Evolutionary conservation across 2,797 vertebrate species (phyloP), one percentile per base, ranked within the genome.

Genomic region (Lutjanus argentimaculatus): DNA sequence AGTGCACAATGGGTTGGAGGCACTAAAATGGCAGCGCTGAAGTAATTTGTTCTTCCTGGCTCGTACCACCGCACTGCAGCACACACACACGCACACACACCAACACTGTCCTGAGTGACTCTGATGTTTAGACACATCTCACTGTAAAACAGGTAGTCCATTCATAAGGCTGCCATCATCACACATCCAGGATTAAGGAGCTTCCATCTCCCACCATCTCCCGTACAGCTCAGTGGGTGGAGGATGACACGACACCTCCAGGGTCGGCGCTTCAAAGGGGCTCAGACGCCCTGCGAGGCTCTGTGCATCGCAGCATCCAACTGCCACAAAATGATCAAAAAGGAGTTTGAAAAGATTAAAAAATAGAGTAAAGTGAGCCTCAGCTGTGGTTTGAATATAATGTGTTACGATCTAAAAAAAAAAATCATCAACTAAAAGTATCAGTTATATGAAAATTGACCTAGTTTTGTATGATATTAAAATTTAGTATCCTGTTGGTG

Each of bases 11-110:
- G 51, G 15, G 36, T 68, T 76, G 58, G 43, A 80, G 58, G 75
- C 25, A 65, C 19, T 72, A 80, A 85, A 83, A 74, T 64, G 16
- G 49, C 74, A 74, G 64, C 57, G 16, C 56, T 62, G 67, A 69
- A 76, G 52, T 48, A 48, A 61, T 77, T 67, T 46, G 61, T 68
- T 58, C 53, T 52, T 82, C 46, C 36, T 59, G 51, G 30, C n/a
- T 62, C n/a, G 10, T 46, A 42, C 14, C n/a, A 8, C 25, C 25
- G 3, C 51, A 25, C n/a, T 19, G 57, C 69, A 72, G 40, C 1
- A 36, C 30, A 36, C 30, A 36, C 30, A 36, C 30, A 36, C 30
- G 6, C 30, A 36, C 49, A 7, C 40, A 25, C 46, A 19, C 49
- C 8, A 16, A 6, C 49, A 68, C 53, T 17, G 21, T 17, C 59